Percentiles rank a stretch among this genome's conserved stretches.
Conservation (phyloP, 1,140 invertebrate genomes). For the Propsilocerus akamusi region DNA sequence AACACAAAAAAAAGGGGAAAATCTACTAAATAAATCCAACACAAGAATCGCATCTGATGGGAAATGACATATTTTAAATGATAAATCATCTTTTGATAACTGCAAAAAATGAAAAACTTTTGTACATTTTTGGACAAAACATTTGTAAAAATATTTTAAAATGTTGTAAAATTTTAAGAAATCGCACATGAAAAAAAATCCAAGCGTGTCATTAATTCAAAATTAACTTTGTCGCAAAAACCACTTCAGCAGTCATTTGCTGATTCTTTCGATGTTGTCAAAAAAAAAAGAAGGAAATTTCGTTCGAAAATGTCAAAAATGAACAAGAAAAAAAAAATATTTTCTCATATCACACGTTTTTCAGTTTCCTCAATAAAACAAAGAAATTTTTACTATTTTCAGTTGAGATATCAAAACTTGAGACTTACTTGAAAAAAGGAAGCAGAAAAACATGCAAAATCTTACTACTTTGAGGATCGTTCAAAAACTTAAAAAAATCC, state of each 20-base stretch:
- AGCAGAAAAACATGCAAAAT: not conserved
- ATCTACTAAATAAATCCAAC: not conserved
- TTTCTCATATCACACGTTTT: not conserved
- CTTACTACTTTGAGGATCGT: not conserved
- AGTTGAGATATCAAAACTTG: not conserved
- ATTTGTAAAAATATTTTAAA: too few relatives aligned
- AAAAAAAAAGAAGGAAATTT: not conserved
- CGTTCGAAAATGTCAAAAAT: not conserved
- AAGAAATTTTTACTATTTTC: not conserved
- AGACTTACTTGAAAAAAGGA: not conserved
- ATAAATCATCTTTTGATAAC: too few relatives aligned
- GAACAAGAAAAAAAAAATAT: not conserved
- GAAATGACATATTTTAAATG: not conserved
- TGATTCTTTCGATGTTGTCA: too few relatives aligned
- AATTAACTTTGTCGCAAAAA: too few relatives aligned
- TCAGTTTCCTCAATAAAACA: not conserved
- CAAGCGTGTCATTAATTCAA: constrained; percentile 1
- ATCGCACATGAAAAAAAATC: not conserved
- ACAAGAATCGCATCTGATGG: not conserved
- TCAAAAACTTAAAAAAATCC: not conserved
- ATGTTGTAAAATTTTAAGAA: not conserved
- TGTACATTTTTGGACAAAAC: not conserved
- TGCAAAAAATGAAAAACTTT: not conserved
- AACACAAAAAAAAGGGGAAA: not conserved
- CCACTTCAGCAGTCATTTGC: too few relatives aligned